A percentile compares a stretch with the other conserved stretches of the same genome.
phyloP scores from a whole-genome alignment of 2,113 vertebrate species.

The Lamprologus callipterus region DNA sequence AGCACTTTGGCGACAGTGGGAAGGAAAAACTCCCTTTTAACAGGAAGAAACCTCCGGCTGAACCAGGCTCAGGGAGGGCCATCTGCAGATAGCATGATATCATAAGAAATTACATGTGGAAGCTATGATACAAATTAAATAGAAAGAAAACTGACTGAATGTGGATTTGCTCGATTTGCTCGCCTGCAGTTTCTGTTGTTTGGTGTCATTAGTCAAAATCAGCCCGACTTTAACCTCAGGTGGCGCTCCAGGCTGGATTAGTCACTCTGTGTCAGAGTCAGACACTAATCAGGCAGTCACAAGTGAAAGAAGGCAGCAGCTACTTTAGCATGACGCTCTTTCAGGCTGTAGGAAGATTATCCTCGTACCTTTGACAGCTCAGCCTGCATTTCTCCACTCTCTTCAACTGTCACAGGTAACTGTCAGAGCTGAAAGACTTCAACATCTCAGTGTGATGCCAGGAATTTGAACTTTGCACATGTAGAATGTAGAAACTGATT shows the following conservation, averaged over 20 bases:
- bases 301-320: not conserved
- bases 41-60: too few relatives aligned
- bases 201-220: not conserved
- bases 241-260: not conserved
- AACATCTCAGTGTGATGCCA: not conserved
- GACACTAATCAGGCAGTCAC: not conserved
- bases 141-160: not conserved
- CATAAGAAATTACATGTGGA: not conserved
- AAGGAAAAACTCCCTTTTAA: too few relatives aligned
- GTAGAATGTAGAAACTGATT: not conserved
- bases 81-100: not conserved
- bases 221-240: not conserved
- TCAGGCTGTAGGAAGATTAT: not conserved
- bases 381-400: not conserved
- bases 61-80: too few relatives aligned
- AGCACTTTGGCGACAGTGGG: too few relatives aligned
- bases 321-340: not conserved
- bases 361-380: not conserved
- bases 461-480: not conserved
- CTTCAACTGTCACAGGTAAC: not conserved
- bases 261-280: not conserved
- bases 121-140: not conserved
- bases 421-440: not conserved
- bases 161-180: not conserved
- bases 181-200: not conserved